Evolutionary conservation across 2,113 vertebrate genomes (phyloP).

Genomic region (Athene cunicularia): DNA sequence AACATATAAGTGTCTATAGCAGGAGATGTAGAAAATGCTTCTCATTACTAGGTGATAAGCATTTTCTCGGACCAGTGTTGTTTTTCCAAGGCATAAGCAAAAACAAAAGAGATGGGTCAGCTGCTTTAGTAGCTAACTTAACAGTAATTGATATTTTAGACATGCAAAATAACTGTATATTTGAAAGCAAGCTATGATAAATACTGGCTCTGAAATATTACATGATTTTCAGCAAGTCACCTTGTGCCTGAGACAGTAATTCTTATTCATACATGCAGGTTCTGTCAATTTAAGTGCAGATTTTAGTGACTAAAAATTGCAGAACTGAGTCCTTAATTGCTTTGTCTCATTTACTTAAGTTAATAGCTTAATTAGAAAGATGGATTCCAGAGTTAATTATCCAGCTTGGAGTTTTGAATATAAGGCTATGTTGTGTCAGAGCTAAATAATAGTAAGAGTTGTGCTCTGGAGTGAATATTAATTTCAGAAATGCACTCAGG

Average conservation of each 20-base stretch:
- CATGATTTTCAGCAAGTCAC: not conserved
- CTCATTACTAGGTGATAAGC: not conserved
- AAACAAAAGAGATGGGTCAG: not conserved
- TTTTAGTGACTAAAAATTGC: conserved; percentile 12
- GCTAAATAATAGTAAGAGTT: not conserved
- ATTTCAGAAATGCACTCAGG: not conserved
- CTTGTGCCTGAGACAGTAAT: not conserved
- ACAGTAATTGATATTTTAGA: not conserved
- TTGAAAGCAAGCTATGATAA: not conserved
- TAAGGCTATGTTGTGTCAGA: not conserved
- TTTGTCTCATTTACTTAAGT: conserved; percentile 8
- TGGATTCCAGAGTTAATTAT: conserved; percentile 38
- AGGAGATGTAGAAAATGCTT: not conserved
- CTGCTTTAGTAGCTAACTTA: not conserved
- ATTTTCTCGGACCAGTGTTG: not conserved
- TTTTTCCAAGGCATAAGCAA: not conserved
- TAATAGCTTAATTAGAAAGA: conserved; percentile 22
- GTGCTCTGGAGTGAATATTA: not conserved
- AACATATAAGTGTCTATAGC: not conserved
- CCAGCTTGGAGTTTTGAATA: not conserved
- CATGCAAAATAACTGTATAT: not conserved
- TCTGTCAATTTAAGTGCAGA: conserved; percentile 4
- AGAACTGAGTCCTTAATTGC: conserved; percentile 16
- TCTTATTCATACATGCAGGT: not conserved
- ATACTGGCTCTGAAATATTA: not conserved